phyloP scores from a whole-genome alignment of 2,797 vertebrate genomes.

The Gouania willdenowi region DNA sequence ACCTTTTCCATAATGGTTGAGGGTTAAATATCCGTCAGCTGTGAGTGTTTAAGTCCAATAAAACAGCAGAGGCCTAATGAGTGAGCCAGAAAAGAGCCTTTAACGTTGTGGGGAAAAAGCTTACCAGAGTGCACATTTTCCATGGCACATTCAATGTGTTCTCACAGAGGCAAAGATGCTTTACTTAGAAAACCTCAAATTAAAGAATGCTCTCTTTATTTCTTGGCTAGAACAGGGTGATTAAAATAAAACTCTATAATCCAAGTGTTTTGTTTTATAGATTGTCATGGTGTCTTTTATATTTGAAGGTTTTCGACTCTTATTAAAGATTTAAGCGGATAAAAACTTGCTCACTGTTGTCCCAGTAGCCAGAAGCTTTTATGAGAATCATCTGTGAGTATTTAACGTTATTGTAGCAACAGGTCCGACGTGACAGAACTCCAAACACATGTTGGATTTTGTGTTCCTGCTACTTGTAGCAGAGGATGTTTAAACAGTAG shows the following conservation, averaged over 20 bases:
- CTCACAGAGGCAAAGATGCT: neutral
- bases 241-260: neutral
- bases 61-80: constrained; percentile 41
- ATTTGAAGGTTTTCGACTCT: neutral
- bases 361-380: constrained; percentile 28
- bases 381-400: constrained; percentile 43
- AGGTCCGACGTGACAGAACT: constrained; percentile 47
- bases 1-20: no score
- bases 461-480: constrained; percentile 21
- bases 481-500: constrained; percentile 30
- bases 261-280: neutral
- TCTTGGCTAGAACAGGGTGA: neutral
- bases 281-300: neutral
- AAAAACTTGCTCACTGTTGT: neutral
- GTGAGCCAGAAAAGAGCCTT: constrained; percentile 5
- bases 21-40: no score
- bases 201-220: neutral
- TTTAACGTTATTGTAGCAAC: constrained; percentile 42
- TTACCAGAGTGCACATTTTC: constrained; percentile 24
- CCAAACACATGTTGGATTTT: constrained; percentile 34
- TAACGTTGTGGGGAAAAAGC: constrained; percentile 8
- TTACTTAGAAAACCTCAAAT: neutral
- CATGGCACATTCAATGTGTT: constrained; percentile 10
- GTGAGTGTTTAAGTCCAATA: constrained; percentile 38
- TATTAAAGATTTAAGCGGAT: neutral